phyloP scores from a whole-genome alignment of 2,113 vertebrate species.

The Prionailurus bengalensis region DNA sequence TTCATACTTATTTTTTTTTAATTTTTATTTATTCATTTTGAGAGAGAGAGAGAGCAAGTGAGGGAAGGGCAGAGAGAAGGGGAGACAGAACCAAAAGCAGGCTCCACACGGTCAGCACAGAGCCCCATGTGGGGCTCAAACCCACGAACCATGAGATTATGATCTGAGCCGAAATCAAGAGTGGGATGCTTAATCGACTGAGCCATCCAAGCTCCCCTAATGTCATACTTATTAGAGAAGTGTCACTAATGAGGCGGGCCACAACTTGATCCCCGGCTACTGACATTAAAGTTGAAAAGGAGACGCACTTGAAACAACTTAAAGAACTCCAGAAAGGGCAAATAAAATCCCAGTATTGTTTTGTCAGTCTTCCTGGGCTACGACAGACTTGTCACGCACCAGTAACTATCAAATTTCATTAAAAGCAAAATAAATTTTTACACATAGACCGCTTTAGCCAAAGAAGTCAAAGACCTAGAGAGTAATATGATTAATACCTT shows the following conservation, averaged over 20 bases:
- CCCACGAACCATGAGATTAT: too few species aligned
- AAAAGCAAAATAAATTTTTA: constrained; percentile 53
- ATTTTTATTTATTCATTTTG: too few species aligned
- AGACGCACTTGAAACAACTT: not conserved
- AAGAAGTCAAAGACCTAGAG: not conserved
- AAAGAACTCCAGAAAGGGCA: not conserved
- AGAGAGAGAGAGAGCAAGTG: too few species aligned
- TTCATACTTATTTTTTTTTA: not conserved
- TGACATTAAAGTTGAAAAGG: constrained; percentile 12
- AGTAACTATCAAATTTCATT: not conserved
- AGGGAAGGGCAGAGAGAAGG: too few species aligned
- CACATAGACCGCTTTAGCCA: not conserved
- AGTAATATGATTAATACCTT: not conserved
- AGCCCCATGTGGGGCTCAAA: too few species aligned
- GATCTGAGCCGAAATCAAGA: too few species aligned
- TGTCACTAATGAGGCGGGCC: not conserved
- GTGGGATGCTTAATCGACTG: too few species aligned
- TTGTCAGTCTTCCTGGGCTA: not conserved
- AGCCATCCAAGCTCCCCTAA: not conserved
- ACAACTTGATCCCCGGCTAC: not conserved
- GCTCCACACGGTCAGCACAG: too few species aligned
- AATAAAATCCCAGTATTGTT: not conserved
- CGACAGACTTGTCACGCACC: not conserved
- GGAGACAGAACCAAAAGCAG: too few species aligned
- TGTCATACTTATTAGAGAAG: not conserved